Evolutionary conservation across 2,888 invertebrate genomes (phyloP).

Genomic region (Amphiduros pacificus): DNA sequence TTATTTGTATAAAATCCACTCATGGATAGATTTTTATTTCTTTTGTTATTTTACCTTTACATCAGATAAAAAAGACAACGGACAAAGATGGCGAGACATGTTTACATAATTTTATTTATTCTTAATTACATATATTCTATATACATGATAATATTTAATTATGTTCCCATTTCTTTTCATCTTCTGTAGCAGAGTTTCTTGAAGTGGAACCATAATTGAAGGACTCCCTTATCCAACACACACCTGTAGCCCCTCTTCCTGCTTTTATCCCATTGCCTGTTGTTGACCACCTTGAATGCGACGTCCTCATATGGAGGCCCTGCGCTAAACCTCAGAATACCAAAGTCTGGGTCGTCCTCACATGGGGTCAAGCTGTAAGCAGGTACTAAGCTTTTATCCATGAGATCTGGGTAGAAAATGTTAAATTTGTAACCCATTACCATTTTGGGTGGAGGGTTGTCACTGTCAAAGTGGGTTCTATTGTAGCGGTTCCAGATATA

Average conservation of each 20-base stretch:
- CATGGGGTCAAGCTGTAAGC: neutral
- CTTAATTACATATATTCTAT: too few species aligned
- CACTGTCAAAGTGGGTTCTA: neutral
- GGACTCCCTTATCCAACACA: too few species aligned
- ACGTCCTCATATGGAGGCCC: conserved; percentile 21
- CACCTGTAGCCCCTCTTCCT: too few species aligned
- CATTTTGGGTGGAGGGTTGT: conserved; percentile 4
- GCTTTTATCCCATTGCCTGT: too few species aligned
- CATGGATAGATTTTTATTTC: too few species aligned
- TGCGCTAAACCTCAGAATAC: conserved; percentile 3
- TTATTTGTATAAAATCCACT: too few species aligned
- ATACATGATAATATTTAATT: too few species aligned
- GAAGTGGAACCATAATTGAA: neutral
- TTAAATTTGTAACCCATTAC: neutral
- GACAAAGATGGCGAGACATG: too few species aligned
- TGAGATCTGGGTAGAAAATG: conserved; percentile 3
- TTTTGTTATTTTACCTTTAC: too few species aligned
- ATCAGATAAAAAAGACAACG: too few species aligned
- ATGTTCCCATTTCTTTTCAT: too few species aligned
- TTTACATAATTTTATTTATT: too few species aligned
- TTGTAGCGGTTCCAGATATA: neutral
- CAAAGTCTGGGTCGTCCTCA: conserved; percentile 3
- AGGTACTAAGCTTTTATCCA: neutral
- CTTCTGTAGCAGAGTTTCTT: neutral
- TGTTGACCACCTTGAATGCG: conserved; percentile 18